Percentiles rank a stretch among this genome's conserved stretches.
These are phyloP conservation scores for Rana temporaria DNA, from an alignment of 2,113 vertebrate genomes.

Conservation along the genomic window DNA sequence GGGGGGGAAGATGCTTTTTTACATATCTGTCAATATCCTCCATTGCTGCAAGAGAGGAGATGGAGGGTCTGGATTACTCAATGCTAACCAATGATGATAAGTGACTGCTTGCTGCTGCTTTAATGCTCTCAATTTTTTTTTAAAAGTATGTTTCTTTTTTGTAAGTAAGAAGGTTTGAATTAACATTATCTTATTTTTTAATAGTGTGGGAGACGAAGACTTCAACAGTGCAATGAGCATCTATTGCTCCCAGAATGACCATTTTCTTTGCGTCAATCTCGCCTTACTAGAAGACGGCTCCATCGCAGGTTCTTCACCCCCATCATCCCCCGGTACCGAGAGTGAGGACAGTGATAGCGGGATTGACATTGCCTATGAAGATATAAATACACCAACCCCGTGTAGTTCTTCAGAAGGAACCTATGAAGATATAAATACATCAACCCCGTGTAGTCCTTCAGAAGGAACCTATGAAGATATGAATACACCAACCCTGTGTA, in stretches of 20 bases:
- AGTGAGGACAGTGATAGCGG: not conserved
- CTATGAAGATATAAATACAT: not conserved
- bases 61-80: no score
- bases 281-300: not conserved
- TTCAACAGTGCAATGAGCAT: not conserved
- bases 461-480: not conserved
- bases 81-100: no score
- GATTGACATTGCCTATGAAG: not conserved
- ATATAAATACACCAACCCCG: not conserved
- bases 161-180: no score
- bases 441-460: not conserved
- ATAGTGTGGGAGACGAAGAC: not conserved
- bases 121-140: no score
- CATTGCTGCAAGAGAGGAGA: no score
- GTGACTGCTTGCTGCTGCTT: no score
- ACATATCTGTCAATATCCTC: no score
- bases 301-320: not conserved
- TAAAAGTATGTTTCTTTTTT: no score
- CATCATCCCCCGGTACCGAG: not conserved
- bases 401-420: not conserved
- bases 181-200: not conserved
- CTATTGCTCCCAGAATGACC: not conserved
- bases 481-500: not conserved
- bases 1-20: no score
- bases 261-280: not conserved